phyloP scores from a whole-genome alignment of 2,888 invertebrate genomes.

The Steromphala cineraria region DNA sequence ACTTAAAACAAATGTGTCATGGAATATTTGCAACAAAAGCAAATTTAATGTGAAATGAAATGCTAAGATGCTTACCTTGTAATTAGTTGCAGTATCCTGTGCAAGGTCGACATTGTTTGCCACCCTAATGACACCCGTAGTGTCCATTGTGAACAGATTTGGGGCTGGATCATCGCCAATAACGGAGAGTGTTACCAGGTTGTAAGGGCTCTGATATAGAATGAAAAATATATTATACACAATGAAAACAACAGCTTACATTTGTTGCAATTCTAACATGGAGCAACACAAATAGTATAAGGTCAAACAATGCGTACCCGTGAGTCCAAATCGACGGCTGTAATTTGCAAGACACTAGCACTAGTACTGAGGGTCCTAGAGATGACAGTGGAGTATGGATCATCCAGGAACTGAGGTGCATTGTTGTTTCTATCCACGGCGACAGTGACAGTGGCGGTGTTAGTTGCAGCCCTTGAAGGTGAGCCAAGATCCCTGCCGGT shows the following conservation, averaged over 20 bases:
- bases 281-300: not conserved
- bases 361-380: conserved; percentile 38
- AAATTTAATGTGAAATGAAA: no score
- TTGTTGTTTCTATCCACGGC: conserved; percentile 58
- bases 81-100: conserved; percentile 42
- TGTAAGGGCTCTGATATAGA: conserved; percentile 48
- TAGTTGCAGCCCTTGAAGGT: conserved; percentile 51
- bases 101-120: conserved; percentile 42
- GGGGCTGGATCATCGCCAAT: conserved; percentile 57
- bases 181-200: conserved; percentile 43
- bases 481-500: conserved; percentile 52
- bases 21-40: no score
- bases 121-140: conserved; percentile 44
- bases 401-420: conserved; percentile 50
- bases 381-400: conserved; percentile 50
- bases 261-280: no score
- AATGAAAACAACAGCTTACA: no score
- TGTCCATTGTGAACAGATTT: conserved; percentile 50
- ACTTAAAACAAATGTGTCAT: no score
- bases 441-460: conserved; percentile 58
- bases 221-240: no score
- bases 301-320: conserved; percentile 37
- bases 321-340: conserved; percentile 50
- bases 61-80: conserved; percentile 54
- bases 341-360: conserved; percentile 44